Evolutionary conservation across 2,797 vertebrate genomes (phyloP), one percentile per base, ranked within the genome.

Genomic region (Sebastes nivosus): DNA sequence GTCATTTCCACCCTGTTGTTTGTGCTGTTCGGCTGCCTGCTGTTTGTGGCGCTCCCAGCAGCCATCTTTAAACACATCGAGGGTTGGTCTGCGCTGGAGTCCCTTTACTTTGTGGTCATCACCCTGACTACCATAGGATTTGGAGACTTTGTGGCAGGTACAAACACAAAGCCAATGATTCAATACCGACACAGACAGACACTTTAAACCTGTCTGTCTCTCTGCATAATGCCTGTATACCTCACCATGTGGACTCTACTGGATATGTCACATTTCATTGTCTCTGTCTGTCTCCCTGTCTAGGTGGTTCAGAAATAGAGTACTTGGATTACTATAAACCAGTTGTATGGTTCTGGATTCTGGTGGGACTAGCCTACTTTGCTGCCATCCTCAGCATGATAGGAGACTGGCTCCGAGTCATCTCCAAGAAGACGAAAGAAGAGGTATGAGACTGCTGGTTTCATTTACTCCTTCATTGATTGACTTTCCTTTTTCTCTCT

Each of bases 361-460:
- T 99, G 36, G 97, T 99, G 32, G 98, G 98, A 1, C 96, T 99
- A 50, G 98, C 98, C 54, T 99, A 99, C 93, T 99, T 99, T 77
- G 98, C 98, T 74, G 98, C 98, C 78, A 97, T 99, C 77, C 97
- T 99, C 88, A 99, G 98, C 90, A 99, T 99, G 98, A 99, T 99
- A 77, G 97, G 98, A 88, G 98, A 99, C 90, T 99, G 98, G 98
- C 89, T 99, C 58, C 95, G 97, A 82, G 98, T 98, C 76, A 97
- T 99, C 85, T 98, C 98, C 18, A 97, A 96, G 94, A 97, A 97
- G 93, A 99, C 98, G 0, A 99, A 99, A 91, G 98, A 99, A 91
- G 98, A 99, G 97, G 98, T 98, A 94, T 0, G 46, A 73, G 7
- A 59, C 61, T 91, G 93, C 32, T 18, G 2, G 27, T 55, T 76